Base-by-base conservation (phyloP, 1,140 invertebrate genomes). In the Vollenhovia emeryi region DNA sequence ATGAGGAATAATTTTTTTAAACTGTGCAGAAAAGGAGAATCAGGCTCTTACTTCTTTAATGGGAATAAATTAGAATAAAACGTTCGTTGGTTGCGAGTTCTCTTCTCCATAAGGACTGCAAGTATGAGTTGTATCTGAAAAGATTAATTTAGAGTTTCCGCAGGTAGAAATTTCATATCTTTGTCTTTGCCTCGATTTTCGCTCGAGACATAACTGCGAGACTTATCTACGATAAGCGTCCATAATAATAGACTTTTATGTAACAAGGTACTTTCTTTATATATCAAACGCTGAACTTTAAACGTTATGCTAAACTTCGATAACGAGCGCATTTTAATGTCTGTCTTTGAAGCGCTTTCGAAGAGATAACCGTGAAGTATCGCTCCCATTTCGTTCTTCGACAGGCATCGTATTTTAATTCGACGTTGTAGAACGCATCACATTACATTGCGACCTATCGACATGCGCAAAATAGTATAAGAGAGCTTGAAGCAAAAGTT, bases 261-360 rank as follows among this genome's bases (percentile, higher is more conserved):
- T 71, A 82, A 82, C 64, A 57, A 59, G 50, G 36, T 71, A 43
- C 66, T 71, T 82, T 82, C 75, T 82, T 82, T 57, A 82, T 71
- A 73, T 71, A 82, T 82, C 78, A 73, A 73, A 73, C 36, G 66
- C 7, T 57, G 27, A 71, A 82, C 52, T 52, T 82, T 55, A 71
- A 82, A 82, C 60, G 59, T 64, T 78, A 78, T 82, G 66, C 64
- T 80, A 80, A 80, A 57, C 78, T 69, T 55, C 24, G 78, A 73
- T 82, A 82, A 82, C 78, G 66, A 71, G 78, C 13, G 78, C 52
- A 82, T 73, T 82, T 82, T 82, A 82, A 82, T 71, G 66, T 71
- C 78, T 52, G 50, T 82, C 78, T 73, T 55, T 52, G 78, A 71
- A 55, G 18, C 50, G 48, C 45, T 71, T 78, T 55, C 27, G 64